Base-by-base conservation (phyloP, 2,113 vertebrate species). In the Pelvicachromis taeniatus region DNA sequence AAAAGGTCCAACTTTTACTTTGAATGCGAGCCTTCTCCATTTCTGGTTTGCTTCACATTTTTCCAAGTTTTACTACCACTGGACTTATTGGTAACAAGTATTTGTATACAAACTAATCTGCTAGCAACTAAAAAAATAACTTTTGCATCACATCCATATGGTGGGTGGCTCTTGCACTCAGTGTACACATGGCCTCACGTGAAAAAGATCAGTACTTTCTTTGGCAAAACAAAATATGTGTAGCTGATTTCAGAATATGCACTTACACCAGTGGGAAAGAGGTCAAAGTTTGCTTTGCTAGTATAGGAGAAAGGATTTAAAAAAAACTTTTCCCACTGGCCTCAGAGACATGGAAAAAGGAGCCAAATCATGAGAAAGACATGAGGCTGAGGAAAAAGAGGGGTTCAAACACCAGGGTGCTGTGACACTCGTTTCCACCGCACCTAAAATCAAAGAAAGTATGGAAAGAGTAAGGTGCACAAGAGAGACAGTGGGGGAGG, bases 371-470 rank as follows among this genome's bases (percentile, higher is more conserved):
- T 58, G 54, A 85, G 56, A 63, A 59, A 89, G 58, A 77, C 56
- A 75, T 31, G 75, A 77, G 78, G 73, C 52, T 1, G n/a, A 23
- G 14, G 14, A 91, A 82, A 83, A 87, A 78, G 23, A 85, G 16
- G 17, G 54, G 23, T 87, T 6, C 29, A 80, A 92, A 91, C 85
- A 86, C 78, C 52, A 82, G 61, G 75, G 33, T 61, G 63, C 9
- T 53, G 85, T 50, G 80, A 56, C 31, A 55, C 68, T 87, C 75
- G 83, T 75, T 68, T 87, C 78, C 77, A 87, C 81, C 84, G 87
- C 81, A 85, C 85, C 84, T 80, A 81, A 88, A 93, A 90, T 91
- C 83, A 91, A 93, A 92, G 90, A 88, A 81, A 59, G 78, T 45
- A 29, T 17, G 61, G 81, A 58, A 70, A 89, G 77, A 61, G 81